Conservation (phyloP, 2,113 vertebrate genomes). For the Engraulis encrasicolus region DNA sequence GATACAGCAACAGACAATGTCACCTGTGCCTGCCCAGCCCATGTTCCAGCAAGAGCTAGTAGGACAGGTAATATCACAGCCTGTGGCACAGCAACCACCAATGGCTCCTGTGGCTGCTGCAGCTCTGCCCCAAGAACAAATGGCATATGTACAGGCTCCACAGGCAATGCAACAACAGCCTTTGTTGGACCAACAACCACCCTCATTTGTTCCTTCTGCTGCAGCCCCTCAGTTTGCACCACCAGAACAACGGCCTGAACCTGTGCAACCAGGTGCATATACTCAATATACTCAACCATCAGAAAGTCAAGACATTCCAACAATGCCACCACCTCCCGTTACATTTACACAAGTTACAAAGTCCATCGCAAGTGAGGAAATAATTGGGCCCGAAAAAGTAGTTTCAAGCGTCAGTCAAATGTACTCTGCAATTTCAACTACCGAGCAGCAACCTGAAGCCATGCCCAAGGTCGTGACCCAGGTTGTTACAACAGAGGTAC, state of each 20-base stretch:
- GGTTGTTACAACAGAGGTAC: slow-evolving; percentile 78
- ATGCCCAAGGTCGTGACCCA: slow-evolving; percentile 76
- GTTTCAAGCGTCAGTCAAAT: slow-evolving; percentile 79
- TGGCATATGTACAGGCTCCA: background rate
- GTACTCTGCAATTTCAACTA: slow-evolving; percentile 76
- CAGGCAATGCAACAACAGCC: slow-evolving; percentile 9
- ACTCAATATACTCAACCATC: slow-evolving; percentile 21
- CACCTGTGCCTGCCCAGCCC: background rate
- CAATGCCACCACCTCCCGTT: slow-evolving; percentile 67
- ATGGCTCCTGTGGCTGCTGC: background rate
- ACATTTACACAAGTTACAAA: slow-evolving; percentile 68
- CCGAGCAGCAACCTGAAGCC: slow-evolving; percentile 68
- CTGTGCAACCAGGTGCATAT: slow-evolving; percentile 50
- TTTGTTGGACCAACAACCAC: background rate
- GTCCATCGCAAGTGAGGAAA: slow-evolving; percentile 78
- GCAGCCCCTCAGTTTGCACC: background rate
- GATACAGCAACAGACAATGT: background rate
- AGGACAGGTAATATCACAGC: background rate
- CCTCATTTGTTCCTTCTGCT: background rate
- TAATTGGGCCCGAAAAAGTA: slow-evolving; percentile 76
- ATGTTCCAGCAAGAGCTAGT: background rate
- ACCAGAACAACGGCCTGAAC: slow-evolving; percentile 54
- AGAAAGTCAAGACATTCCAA: slow-evolving; percentile 31
- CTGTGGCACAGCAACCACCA: background rate
- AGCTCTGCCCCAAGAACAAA: background rate